Evolutionary conservation across 2,888 invertebrate species (phyloP).

Genomic region (Lymantria monacha): DNA sequence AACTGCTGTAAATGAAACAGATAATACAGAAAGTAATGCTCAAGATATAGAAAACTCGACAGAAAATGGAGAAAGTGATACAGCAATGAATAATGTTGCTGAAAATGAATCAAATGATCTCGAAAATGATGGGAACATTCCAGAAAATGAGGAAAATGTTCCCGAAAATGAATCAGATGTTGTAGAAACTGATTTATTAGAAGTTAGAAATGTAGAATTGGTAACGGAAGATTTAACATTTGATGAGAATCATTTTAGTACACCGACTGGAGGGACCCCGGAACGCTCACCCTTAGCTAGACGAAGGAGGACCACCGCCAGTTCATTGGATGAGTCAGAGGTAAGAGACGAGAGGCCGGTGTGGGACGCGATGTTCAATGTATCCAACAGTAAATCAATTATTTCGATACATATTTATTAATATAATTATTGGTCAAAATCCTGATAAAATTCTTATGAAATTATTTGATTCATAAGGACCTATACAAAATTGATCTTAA

Average conservation of each 20-base stretch:
- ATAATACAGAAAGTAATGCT: constrained; percentile 11
- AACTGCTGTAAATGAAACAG: constrained; percentile 5
- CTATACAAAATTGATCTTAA: no score
- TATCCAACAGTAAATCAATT: neutral
- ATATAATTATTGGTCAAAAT: no score
- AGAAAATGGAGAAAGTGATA: constrained; percentile 14
- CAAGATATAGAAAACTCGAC: constrained; percentile 1
- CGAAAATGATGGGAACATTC: constrained; percentile 6
- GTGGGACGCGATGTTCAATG: constrained; percentile 40
- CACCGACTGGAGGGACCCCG: constrained; percentile 66
- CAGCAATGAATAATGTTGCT: constrained; percentile 19
- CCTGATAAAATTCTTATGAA: no score
- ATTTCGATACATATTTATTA: neutral
- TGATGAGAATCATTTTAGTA: constrained; percentile 79
- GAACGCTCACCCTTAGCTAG: constrained; percentile 41
- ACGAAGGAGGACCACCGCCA: constrained; percentile 52
- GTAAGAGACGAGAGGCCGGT: constrained; percentile 56
- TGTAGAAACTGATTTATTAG: constrained; percentile 19
- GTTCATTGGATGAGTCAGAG: constrained; percentile 73
- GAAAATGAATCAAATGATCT: neutral
- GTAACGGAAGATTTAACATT: constrained; percentile 54
- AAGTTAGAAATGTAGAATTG: constrained; percentile 32
- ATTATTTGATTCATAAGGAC: no score
- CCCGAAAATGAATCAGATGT: constrained; percentile 10
- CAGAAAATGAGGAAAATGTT: constrained; percentile 26